These are phyloP conservation scores for Microdon myrmicae DNA, from an alignment of 2,888 invertebrate species.

Conservation along the genomic window DNA sequence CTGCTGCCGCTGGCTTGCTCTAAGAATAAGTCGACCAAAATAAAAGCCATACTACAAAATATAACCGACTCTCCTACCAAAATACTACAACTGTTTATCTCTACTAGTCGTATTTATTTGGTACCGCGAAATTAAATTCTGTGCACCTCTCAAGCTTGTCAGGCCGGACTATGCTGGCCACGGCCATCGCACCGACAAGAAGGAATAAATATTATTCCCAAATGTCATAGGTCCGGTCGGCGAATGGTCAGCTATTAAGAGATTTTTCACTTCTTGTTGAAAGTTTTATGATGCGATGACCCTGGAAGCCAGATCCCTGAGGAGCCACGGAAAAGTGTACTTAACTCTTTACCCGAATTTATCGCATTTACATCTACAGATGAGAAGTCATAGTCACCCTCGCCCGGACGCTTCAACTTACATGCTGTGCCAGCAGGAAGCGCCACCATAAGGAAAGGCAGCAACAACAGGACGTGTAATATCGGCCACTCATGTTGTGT, in stretches of 20 bases:
- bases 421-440: too few relatives aligned
- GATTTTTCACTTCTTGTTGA: constrained; percentile 51
- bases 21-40: constrained; percentile 45
- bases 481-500: constrained; percentile 47
- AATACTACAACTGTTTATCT: constrained; percentile 1
- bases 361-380: constrained; percentile 41
- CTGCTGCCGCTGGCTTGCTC: constrained; percentile 8
- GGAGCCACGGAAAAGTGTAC: constrained; percentile 19
- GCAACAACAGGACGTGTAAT: constrained; percentile 20
- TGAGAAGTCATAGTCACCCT: too few relatives aligned
- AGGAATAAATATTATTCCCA: constrained; percentile 27
- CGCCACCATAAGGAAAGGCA: too few relatives aligned
- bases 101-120: constrained; percentile 37
- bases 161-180: constrained; percentile 14
- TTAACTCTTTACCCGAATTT: constrained; percentile 42
- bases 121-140: constrained; percentile 51
- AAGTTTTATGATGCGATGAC: constrained; percentile 51
- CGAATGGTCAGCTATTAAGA: constrained; percentile 39
- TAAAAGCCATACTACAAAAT: constrained; percentile 24
- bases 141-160: constrained; percentile 39
- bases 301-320: constrained; percentile 26
- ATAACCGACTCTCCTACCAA: too few relatives aligned
- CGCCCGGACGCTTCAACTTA: too few relatives aligned
- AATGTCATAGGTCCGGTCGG: constrained; percentile 1
- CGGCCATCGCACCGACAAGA: constrained; percentile 16